Conservation (phyloP, 2,797 vertebrate genomes). For the Gastrophryne carolinensis region DNA sequence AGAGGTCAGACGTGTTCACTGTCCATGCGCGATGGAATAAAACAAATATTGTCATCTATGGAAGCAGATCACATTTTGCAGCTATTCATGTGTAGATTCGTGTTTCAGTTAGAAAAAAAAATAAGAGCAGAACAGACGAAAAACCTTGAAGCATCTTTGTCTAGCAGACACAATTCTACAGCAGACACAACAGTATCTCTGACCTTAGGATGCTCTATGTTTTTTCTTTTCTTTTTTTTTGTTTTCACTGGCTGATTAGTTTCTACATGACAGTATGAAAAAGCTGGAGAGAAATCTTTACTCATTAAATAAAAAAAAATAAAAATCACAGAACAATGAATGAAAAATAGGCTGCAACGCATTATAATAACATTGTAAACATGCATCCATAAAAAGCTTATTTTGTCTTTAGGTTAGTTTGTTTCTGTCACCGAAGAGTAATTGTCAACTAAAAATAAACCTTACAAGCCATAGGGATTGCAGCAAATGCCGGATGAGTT, state of each 20-base stretch:
- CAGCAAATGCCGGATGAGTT: neutral
- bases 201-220: slow-evolving; percentile 32
- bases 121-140: slow-evolving; percentile 7
- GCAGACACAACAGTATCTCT: slow-evolving; percentile 25
- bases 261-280: slow-evolving; percentile 31
- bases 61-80: slow-evolving; percentile 49
- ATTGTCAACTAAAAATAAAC: slow-evolving; percentile 24
- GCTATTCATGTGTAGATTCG: slow-evolving; percentile 48
- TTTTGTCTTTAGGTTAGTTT: neutral
- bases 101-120: slow-evolving; percentile 27
- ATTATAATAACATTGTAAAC: slow-evolving; percentile 6
- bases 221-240: slow-evolving; percentile 13
- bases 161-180: slow-evolving; percentile 29
- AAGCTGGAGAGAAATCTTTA: neutral
- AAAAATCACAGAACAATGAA: neutral
- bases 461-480: neutral
- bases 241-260: slow-evolving; percentile 1
- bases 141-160: slow-evolving; percentile 47
- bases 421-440: neutral
- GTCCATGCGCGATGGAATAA: slow-evolving; percentile 46
- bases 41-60: slow-evolving; percentile 51
- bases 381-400: neutral
- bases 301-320: slow-evolving; percentile 7
- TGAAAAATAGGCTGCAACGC: neutral
- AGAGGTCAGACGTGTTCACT: slow-evolving; percentile 49